Percentiles rank a stretch among this genome's conserved stretches.
These are phyloP conservation scores for Azorinus chamasolen DNA, from an alignment of 2,888 invertebrate species.

Conservation along the genomic window DNA sequence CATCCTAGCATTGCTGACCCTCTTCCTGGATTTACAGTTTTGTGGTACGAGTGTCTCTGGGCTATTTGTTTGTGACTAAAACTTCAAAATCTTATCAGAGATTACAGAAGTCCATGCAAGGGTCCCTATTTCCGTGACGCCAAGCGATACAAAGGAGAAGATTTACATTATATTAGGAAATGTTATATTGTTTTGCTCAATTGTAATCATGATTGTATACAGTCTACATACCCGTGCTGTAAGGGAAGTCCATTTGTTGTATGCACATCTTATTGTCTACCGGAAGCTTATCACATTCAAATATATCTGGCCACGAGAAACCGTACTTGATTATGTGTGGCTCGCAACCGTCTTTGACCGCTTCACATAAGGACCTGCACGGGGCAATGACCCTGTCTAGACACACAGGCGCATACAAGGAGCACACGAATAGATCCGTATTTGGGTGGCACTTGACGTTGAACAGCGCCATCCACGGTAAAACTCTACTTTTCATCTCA, in stretches of 20 bases:
- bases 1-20: too few relatives aligned
- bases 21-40: too few relatives aligned
- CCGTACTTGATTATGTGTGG: constrained; percentile 89
- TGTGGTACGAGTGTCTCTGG: too few relatives aligned
- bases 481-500: constrained; percentile 88
- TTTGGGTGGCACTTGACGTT: constrained; percentile 89
- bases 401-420: constrained; percentile 89
- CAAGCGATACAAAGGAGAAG: too few relatives aligned
- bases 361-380: constrained; percentile 89
- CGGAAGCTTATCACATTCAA: constrained; percentile 89
- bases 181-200: too few relatives aligned
- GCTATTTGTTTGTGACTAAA: too few relatives aligned
- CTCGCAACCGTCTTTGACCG: constrained; percentile 88
- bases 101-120: too few relatives aligned
- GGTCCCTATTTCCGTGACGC: too few relatives aligned
- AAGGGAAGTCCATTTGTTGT: constrained; percentile 79
- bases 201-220: too few relatives aligned
- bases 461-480: constrained; percentile 89
- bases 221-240: constrained; percentile 47
- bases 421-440: constrained; percentile 89
- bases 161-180: too few relatives aligned
- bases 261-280: constrained; percentile 89
- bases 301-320: constrained; percentile 90
- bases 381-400: constrained; percentile 89
- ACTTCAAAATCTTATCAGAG: too few relatives aligned